Percentiles rank a stretch among this genome's conserved stretches.
Evolutionary conservation across 1,140 invertebrate genomes (phyloP).

Genomic region (Leucophenga varia): DNA sequence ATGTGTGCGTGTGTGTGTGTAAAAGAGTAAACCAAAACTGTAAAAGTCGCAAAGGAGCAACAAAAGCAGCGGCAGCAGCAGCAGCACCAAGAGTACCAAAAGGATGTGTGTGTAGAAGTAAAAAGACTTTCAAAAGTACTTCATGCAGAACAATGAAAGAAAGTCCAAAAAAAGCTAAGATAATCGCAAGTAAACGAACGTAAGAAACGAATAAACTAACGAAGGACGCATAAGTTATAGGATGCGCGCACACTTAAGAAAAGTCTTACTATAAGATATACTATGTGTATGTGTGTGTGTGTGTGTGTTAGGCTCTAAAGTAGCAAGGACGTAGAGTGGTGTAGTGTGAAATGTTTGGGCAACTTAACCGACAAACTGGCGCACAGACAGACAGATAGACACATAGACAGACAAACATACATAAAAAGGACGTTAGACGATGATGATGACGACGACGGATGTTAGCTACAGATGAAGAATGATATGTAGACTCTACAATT

Average conservation of each 20-base stretch:
- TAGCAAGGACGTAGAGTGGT: too few species aligned
- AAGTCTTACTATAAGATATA: background rate
- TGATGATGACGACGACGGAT: too few species aligned
- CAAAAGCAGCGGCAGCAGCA: background rate
- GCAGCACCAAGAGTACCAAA: too few species aligned
- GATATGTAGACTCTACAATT: too few species aligned
- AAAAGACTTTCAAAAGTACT: constrained; percentile 53
- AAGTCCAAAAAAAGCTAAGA: constrained; percentile 20
- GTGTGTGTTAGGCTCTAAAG: background rate
- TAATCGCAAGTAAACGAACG: constrained; percentile 3
- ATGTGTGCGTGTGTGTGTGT: constrained; percentile 16
- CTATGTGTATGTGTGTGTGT: background rate
- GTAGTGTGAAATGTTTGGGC: too few species aligned
- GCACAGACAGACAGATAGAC: constrained; percentile 10
- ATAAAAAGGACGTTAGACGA: too few species aligned
- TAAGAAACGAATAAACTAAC: constrained; percentile 25
- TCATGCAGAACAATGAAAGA: constrained; percentile 46
- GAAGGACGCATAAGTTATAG: too few species aligned
- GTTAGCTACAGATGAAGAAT: too few species aligned
- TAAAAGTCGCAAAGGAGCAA: background rate
- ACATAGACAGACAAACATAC: constrained; percentile 1
- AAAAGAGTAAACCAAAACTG: too few species aligned
- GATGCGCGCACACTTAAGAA: too few species aligned
- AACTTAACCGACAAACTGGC: constrained; percentile 14
- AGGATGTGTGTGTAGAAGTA: constrained; percentile 28